Evolutionary conservation across 2,888 invertebrate genomes (phyloP), one percentile per base, ranked within the genome.

Genomic region (Hirtodrosophila duncani): DNA sequence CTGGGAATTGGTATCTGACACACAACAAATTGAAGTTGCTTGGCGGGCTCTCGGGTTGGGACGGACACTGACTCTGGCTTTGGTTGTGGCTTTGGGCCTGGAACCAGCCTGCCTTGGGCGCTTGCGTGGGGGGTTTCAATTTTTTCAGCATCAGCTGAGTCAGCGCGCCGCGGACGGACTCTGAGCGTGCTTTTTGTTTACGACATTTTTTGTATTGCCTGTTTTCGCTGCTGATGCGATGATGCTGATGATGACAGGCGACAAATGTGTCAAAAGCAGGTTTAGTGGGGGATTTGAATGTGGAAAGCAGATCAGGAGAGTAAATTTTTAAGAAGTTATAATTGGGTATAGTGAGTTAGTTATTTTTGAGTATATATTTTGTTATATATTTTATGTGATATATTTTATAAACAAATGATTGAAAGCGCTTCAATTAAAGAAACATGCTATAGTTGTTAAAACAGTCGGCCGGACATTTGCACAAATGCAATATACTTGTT

Each of bases 91-190:
- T 36, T 2, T 23, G 36, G 30, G 20, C 38, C 44, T 29, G 46
- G 39, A 64, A 68, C 69, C 49, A 44, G 75, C 43, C 71, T 60
- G 63, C 75, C 75, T 75, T 75, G 64, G 37, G 42, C 51, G 46
- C 58, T 55, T 33, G 45, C 51, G 46, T 31, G 58, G 67, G 67
- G 67, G 39, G 13, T 55, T 67, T 45, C 27, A 34, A 31, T 43
- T 41, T 39, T 34, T 53, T 34, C 66, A 66, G 66, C 71, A 75
- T 68, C 72, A 65, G 61, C 63, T 72, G 72, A 77, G 66, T 77
- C 72, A 68, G 77, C 65, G 10, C 42, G 45, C 29, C 23, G 27
- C 14, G 31, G 24, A 44, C 20, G 29, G 23, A 58, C 14, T 56
- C 51, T 30, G 48, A 70, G 56, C 68, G 56, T 57, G 62, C 33